Conservation (phyloP, 2,797 vertebrate genomes). For the Otolemur crassicaudatus region DNA sequence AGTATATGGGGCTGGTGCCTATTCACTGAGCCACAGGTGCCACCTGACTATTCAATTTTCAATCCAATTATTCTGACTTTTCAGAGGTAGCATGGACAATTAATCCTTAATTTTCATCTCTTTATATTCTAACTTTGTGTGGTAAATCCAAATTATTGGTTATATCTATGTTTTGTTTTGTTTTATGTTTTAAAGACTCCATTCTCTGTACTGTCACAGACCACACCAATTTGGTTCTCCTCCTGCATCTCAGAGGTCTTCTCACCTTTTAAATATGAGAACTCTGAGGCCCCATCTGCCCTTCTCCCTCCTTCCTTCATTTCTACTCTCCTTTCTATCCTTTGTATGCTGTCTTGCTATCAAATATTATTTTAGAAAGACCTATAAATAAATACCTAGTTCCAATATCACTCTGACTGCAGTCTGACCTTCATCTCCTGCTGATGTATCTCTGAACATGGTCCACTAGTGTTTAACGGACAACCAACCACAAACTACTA, state of each 20-base stretch:
- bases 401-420: background rate
- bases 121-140: background rate
- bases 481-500: background rate
- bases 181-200: background rate
- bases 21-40: no score
- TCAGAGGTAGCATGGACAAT: background rate
- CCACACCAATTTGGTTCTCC: background rate
- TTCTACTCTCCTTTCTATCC: background rate
- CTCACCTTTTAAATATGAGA: background rate
- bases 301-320: background rate
- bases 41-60: background rate
- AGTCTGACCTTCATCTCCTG: background rate
- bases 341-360: background rate
- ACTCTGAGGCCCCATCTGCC: background rate
- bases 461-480: background rate
- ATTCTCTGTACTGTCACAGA: background rate
- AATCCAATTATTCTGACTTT: background rate
- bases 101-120: background rate
- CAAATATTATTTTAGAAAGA: slow-evolving; percentile 31
- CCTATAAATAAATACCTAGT: background rate
- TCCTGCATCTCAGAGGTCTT: background rate
- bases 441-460: background rate
- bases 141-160: background rate
- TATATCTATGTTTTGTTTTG: background rate
- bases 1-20: no score